These are phyloP conservation scores for rat (Rattus norvegicus) DNA, from an alignment of 2,113 vertebrate species.

Conservation along the genomic window DNA sequence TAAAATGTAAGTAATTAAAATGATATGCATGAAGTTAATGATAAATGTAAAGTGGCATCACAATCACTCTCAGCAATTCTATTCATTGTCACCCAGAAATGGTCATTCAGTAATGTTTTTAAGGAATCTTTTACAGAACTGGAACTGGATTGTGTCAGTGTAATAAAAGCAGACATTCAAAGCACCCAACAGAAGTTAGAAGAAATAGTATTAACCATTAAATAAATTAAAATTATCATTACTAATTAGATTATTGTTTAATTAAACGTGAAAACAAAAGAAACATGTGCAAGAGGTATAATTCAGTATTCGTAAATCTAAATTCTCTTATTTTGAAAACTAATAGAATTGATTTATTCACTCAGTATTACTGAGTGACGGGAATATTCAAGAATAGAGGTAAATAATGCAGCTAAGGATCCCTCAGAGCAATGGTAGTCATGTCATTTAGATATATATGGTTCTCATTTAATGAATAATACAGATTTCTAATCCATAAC, in stretches of 20 bases:
- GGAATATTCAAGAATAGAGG: background rate
- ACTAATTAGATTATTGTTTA: background rate
- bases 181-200: background rate
- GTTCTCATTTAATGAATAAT: background rate
- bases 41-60: background rate
- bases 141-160: background rate
- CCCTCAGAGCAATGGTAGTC: background rate
- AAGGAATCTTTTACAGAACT: background rate
- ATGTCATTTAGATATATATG: background rate
- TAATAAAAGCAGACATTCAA: background rate
- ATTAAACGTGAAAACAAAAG: background rate
- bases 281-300: background rate
- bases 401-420: accelerated
- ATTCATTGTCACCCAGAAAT: background rate
- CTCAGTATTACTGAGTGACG: background rate
- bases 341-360: background rate
- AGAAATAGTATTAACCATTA: too few relatives aligned
- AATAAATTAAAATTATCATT: background rate
- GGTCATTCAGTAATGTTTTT: background rate
- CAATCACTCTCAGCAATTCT: too few relatives aligned
- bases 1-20: background rate
- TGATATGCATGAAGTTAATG: background rate
- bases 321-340: background rate
- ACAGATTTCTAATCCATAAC: background rate
- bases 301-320: background rate